Evolutionary conservation across 2,888 invertebrate genomes (phyloP), one percentile per base, ranked within the genome.

Genomic region (Agrochola macilenta): DNA sequence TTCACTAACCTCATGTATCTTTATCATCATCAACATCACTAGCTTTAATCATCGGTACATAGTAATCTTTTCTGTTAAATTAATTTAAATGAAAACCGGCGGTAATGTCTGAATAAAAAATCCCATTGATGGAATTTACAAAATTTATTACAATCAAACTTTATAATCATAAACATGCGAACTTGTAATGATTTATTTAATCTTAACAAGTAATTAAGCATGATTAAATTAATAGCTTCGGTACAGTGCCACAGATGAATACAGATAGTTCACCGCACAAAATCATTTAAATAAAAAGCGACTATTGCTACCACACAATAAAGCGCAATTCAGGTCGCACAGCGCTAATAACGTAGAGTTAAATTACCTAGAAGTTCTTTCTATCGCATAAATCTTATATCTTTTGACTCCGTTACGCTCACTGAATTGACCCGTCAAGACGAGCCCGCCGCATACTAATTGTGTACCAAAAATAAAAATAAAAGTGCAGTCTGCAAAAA

Each of bases 51-150:
- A 52, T 39, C 43, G n/a, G 68, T 26, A 69, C 72, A 79, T 76
- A 74, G n/a, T 82, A 86, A 86, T 76, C 79, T 83, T 82, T 86
- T 79, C 79, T 85, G 72, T 66, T 35, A 35, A 20, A 65, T 74
- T 35, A 23, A 14, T n/a, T 61, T 12, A 43, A 63, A 26, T n/a
- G 26, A 30, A n/a, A 39, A 39, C 5, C 4, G 9, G 20, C 4
- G 9, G 20, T n/a, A 43, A 43, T 39, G 20, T 54, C 17, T 46
- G 11, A 20, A 66, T 39, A 35, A 5, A 14, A 26, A 61, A 49
- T n/a, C 5, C 12, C 2, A 30, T 39, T 52, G 17, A 20, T 46
- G 17, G 39, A 4, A 71, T 57, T 78, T 26, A 35, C 30, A 68
- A 74, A 3, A 64, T 17, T 14, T 5, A 52, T 74, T 46, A 14